Evolutionary conservation across 2,888 invertebrate genomes (phyloP), one percentile per base, ranked within the genome.

Genomic region (Coelogynopora nodosa): DNA sequence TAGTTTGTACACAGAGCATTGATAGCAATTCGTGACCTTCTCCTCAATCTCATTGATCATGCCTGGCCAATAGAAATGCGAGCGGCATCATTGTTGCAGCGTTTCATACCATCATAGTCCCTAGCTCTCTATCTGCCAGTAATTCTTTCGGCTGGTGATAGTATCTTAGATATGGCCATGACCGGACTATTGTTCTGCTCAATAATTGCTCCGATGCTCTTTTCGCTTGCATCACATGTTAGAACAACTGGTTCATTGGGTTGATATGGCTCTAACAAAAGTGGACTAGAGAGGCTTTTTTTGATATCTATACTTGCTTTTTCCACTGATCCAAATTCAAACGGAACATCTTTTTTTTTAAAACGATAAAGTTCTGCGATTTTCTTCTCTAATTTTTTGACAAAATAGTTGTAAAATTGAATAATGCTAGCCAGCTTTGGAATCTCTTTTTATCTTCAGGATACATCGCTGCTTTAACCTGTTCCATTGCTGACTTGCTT

Each of bases 101-200:
- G 13, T 82, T 82, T 30, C 30, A 82, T 82, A 2, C 82, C 29
- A 82, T 27, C n/a, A 31, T 82, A 29, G 23, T 82, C 82, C 13
- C 29, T 27, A 82, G n/a, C 23, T 29, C 30, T 82, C 84, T 31
- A 84, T 84, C 49, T 84, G 84, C 26, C 31, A 31, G 26, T 84
- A 84, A 10, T 84, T 31, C 27, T 29, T 49, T 84, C n/a, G 10
- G 31, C 84, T 31, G 26, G 10, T 26, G 30, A 26, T 31, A 84
- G 84, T 26, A 84, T 31, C 1, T 31, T 84, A 2, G 84, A 49
- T 26, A 10, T 30, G 10, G 0, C 10, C 31, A 29, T 30, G 31
- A 13, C 13, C 2, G 10, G 2, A 2, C 10, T 5, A 10, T 31
- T 31, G 23, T 31, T 18, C 27, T 84, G 49, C 0, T 31, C 26